phyloP scores from a whole-genome alignment of 2,113 vertebrate genomes.

The Gorsachius goisagi region DNA sequence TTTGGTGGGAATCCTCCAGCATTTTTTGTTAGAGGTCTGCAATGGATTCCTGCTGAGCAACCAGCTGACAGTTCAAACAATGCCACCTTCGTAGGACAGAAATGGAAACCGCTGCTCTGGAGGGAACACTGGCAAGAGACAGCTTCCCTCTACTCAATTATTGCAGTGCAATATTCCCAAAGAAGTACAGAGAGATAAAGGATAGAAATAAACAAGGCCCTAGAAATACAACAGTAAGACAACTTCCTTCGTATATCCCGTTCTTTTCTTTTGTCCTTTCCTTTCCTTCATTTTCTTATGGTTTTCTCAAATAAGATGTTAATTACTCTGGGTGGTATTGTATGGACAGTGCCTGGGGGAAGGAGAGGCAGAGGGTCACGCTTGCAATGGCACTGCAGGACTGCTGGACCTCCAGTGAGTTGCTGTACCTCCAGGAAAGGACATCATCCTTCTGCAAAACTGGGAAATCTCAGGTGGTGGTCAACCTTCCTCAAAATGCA shows the following conservation, averaged over 20 bases:
- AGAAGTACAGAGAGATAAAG: not conserved
- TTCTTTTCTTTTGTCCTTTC: not conserved
- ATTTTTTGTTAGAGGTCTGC: not conserved
- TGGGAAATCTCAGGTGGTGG: not conserved
- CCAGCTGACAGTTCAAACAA: not conserved
- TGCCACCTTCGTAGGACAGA: not conserved
- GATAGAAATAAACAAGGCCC: not conserved
- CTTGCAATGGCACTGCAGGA: not conserved
- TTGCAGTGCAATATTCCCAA: not conserved
- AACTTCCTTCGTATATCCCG: fast-evolving
- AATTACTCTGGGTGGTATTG: not conserved
- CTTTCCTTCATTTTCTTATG: not conserved
- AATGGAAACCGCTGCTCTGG: not conserved
- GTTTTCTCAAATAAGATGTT: not conserved
- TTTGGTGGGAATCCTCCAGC: not conserved
- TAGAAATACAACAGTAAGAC: not conserved
- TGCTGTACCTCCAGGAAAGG: not conserved
- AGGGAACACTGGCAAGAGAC: not conserved
- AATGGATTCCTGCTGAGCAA: not conserved
- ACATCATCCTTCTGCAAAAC: not conserved
- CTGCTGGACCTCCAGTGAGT: not conserved
- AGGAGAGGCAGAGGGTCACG: not conserved
- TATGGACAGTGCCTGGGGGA: not conserved
- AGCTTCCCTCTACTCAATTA: not conserved
- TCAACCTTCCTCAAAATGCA: not conserved